Evolutionary conservation across 1,140 invertebrate species (phyloP), one percentile per base, ranked within the genome.

Genomic region (Bombus terrestris): DNA sequence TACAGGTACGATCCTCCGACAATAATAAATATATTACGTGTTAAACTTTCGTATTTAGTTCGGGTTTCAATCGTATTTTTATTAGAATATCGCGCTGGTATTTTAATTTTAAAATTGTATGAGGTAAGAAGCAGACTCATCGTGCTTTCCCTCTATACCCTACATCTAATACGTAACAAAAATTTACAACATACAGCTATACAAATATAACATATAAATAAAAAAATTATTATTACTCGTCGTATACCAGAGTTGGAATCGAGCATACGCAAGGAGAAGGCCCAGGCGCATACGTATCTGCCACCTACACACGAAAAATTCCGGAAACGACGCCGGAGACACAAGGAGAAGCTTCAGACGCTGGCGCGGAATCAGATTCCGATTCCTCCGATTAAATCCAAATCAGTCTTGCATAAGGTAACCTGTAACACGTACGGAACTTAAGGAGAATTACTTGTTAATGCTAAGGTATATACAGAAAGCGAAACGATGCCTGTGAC

Each of bases 201-300:
- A 53, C 18, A 18, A 35, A 12, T n/a, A 25, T 4, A 3, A 37
- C 1, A 3, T 22, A 8, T 2, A 22, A 68, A 35, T 2, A 9
- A 25, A 25, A 9, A 37, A 35, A 47, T 18, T 10, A 41, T 73
- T 47, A 18, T 77, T 25, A 35, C 64, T 71, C 22, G 2, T 64
- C 41, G 2, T 62, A 13, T 62, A n/a, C 41, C 92, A 98, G 97
- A 91, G 97, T 98, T 91, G 98, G 97, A 89, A 98, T 98, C 92
- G 97, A 98, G 92, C 97, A 98, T 90, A 97, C 97, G 74, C 96
- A 97, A 89, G 97, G 97, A 9, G 96, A 97, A 92, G 96, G 96
- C 76, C 97, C 97, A 90, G 96, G 96, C 86, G 97, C 97, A 69
- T 98, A 98, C 93, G 94, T 97, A 72, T 94, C 97, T 62, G 97